Evolutionary conservation across 1,140 invertebrate genomes (phyloP), one percentile per base, ranked within the genome.

Genomic region (Heliothis subflexa): DNA sequence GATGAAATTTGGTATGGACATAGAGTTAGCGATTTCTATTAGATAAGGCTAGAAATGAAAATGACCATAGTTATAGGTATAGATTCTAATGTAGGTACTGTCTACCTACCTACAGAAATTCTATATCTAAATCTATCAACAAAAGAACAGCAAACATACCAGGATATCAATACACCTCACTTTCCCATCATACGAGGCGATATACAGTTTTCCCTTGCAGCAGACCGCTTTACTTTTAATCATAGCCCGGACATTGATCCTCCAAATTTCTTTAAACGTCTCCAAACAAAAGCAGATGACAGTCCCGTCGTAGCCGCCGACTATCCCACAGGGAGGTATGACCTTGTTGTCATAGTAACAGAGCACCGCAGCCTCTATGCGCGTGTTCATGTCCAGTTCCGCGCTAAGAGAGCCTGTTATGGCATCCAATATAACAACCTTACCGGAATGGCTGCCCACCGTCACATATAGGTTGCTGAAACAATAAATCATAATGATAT

Each of bases 111-210:
- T 14, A 62, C n/a, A 16, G 5, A 40, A 14, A 13, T 7, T 33
- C 13, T 33, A 28, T 13, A 12, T 25, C 21, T 25, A 59, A 3
- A 14, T 28, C 14, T 12, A 59, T 12, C 13, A 62, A 66, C 7
- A 54, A 55, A 71, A 33, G 74, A 72, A 75, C 2, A 66, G 49
- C 52, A 59, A 75, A 83, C 82, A 72, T 95, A 97, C 97, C 89
- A 94, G 62, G 21, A 95, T 83, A 87, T 95, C 90, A 78, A 97
- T 86, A 81, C 95, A 96, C 83, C 97, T 96, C 16, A 97, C 81
- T 85, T 94, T 87, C 57, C 95, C 95, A 87, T 97, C 97, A 88
- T 97, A 97, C 49, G 97, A 96, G 16, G 97, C 97, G 81, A 97
- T 91, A 86, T 96, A 96, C 50, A 97, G 87, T 7, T 83, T 80